These are phyloP conservation scores for Aurelia sp. DNA, from an alignment of 30 jellyfish, hydroid and myxozoan genomes.

Conservation along the genomic window DNA sequence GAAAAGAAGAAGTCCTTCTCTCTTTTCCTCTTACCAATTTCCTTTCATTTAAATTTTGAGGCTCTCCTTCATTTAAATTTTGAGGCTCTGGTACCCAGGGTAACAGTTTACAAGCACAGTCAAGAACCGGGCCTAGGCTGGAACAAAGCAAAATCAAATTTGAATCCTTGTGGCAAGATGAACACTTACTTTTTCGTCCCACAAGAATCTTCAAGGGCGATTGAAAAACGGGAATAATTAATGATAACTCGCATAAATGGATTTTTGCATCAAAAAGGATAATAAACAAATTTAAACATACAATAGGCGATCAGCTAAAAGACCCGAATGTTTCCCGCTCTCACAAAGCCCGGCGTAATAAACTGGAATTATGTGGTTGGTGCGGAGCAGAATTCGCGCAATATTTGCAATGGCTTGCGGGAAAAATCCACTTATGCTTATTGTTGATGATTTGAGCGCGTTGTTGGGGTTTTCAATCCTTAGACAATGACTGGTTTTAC, in stretches of 20 bases:
- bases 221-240: constrained; percentile 26
- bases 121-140: too few species aligned
- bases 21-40: too few species aligned
- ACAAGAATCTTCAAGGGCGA: background rate
- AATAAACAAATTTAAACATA: constrained; percentile 10
- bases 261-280: constrained; percentile 37
- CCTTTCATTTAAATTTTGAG: too few species aligned
- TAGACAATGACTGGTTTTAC: background rate
- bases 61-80: too few species aligned
- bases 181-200: background rate
- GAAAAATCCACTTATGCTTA: constrained; percentile 51
- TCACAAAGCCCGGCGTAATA: constrained; percentile 22
- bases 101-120: background rate
- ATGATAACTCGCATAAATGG: constrained; percentile 61
- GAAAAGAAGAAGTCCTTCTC: too few species aligned
- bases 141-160: too few species aligned
- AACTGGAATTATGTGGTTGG: constrained; percentile 62
- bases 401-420: constrained; percentile 49
- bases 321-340: constrained; percentile 14
- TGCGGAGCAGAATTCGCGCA: constrained; percentile 21
- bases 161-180: too few species aligned
- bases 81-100: too few species aligned
- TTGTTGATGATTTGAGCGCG: constrained; percentile 25
- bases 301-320: constrained; percentile 52
- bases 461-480: constrained; percentile 33